Evolutionary conservation across 2,888 invertebrate species (phyloP), one percentile per base, ranked within the genome.

Genomic region (Acanthococcus lagerstroemiae): DNA sequence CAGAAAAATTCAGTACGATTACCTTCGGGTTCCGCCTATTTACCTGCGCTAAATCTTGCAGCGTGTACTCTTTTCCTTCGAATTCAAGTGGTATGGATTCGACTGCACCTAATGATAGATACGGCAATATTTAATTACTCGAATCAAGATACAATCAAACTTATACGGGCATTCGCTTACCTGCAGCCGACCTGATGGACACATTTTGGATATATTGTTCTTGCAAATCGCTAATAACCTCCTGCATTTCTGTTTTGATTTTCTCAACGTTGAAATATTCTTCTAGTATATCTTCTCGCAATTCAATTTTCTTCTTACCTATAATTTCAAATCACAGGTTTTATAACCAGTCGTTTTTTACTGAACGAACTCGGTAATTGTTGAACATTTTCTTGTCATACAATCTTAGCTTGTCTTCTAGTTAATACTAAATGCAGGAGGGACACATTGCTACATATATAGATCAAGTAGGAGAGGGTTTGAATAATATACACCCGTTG

Each of bases 11-110:
- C 12, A 96, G 79, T 0, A 94, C 83, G 63, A 95, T 80, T 1
- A 88, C 83, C 76, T 93, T 90, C 0, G 93, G 90, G 76, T 87
- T 88, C 75, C 94, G 95, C 66, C 90, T 81, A 0, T 86, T 83
- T 61, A 95, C 85, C 77, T 94, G 91, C 1, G 88, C 93, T 21
- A 96, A 76, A 75, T 95, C 92, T 76, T 92, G 90, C 15, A 95
- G 77, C 45, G 87, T 86, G 74, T 90, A 88, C 44, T 86, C 84
- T 70, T 86, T 84, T 0, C 88, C 91, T 70, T 92, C 89, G 67
- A 89, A 83, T 65, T 82, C 82, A 0, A 95, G 83, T 56, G 77
- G 75, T 0, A 95, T 74, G 19, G 84, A 82, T 75, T 95, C 95
- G 72, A 95, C 84, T 1, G 89, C 82, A 26, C 92, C 83, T 82